Evolutionary conservation across 2,888 invertebrate species (phyloP).

Genomic region (Brachyptera putata): DNA sequence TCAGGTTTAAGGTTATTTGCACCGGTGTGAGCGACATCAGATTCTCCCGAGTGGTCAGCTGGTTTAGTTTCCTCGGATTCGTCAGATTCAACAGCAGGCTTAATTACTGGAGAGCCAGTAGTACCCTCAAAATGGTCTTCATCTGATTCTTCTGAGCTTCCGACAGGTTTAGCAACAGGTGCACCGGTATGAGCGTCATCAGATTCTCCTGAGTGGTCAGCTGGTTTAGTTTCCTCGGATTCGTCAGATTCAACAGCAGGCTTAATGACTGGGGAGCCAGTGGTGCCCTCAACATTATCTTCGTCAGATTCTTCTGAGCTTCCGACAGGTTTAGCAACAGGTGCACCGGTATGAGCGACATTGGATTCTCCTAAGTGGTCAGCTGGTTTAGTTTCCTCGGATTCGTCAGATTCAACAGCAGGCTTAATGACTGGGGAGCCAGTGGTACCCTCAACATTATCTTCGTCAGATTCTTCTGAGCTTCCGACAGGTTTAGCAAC

Average conservation of each 20-base stretch:
- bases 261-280: neutral
- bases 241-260: neutral
- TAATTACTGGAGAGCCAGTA: no score
- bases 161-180: no score
- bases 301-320: neutral
- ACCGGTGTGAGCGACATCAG: no score
- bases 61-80: no score
- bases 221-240: slow-evolving; percentile 2
- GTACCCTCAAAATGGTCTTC: no score
- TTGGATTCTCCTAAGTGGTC: slow-evolving; percentile 22
- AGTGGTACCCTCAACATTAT: slow-evolving; percentile 11
- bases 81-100: no score
- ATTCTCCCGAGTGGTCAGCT: no score
- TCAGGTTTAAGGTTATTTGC: neutral
- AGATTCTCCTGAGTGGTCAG: slow-evolving; percentile 22
- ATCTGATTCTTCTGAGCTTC: no score
- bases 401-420: slow-evolving; percentile 4
- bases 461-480: neutral
- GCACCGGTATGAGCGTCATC: neutral
- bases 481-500: no score
- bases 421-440: no score
- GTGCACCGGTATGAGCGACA: slow-evolving; percentile 21
- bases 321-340: neutral
- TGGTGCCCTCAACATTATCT: neutral
- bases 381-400: neutral